A percentile compares a stretch with the other conserved stretches of the same genome.
Conservation (phyloP, 2,888 invertebrate species). For the Mimumesa dahlbomi region DNA sequence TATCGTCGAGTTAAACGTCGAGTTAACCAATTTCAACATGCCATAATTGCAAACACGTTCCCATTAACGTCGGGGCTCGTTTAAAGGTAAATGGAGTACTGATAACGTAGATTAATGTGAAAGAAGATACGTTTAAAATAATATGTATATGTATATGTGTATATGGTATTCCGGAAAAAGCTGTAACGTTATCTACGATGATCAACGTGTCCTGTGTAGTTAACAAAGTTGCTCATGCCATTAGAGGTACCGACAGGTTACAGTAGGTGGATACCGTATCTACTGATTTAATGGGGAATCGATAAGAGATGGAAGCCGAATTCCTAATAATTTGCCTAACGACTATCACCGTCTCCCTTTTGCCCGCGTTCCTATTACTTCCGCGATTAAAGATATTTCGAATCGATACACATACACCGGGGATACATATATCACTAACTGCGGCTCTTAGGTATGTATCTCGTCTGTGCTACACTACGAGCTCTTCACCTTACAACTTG, state of each 20-base stretch:
- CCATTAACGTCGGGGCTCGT: background rate
- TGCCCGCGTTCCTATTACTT: background rate
- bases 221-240: background rate
- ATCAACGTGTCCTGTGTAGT: background rate
- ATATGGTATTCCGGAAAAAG: background rate
- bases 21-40: background rate
- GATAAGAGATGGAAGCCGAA: constrained; percentile 9
- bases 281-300: constrained; percentile 2
- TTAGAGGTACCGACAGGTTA: background rate
- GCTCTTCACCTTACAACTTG: background rate
- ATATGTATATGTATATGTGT: too few relatives aligned
- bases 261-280: background rate
- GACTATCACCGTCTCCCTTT: constrained; percentile 15
- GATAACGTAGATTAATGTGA: background rate
- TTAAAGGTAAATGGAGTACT: background rate
- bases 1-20: background rate
- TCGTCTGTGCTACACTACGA: too few relatives aligned
- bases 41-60: background rate
- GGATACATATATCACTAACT: background rate
- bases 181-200: background rate
- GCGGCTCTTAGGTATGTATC: too few relatives aligned
- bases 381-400: constrained; percentile 9
- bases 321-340: constrained; percentile 26
- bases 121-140: background rate
- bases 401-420: background rate